Evolutionary conservation across 2,113 vertebrate genomes (phyloP).

Genomic region (Pavo muticus): DNA sequence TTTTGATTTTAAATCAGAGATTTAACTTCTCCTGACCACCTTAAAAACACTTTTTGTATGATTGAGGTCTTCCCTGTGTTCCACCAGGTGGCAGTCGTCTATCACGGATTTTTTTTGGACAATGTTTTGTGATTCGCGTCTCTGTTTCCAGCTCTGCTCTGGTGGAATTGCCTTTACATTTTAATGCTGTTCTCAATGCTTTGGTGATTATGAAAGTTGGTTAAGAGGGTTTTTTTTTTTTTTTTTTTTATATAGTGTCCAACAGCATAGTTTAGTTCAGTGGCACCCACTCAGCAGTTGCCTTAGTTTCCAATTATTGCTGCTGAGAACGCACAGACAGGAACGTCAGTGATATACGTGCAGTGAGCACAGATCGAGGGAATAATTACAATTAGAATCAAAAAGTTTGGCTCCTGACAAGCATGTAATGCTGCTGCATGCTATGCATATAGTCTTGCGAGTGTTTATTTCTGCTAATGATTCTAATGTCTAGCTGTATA

Average conservation of each 20-base stretch:
- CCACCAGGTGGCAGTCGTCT: slow-evolving; percentile 73
- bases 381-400: background rate
- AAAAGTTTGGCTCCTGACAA: background rate
- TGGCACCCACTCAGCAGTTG: background rate
- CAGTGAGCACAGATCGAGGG: fast-evolving
- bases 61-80: background rate
- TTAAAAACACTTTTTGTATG: slow-evolving; percentile 22
- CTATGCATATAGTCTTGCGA: fast-evolving
- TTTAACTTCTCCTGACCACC: slow-evolving; percentile 46
- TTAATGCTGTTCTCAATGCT: background rate
- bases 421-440: fast-evolving
- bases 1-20: background rate
- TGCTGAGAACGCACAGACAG: background rate
- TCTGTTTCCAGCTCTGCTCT: background rate
- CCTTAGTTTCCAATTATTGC: background rate
- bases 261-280: background rate
- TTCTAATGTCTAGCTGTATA: fast-evolving
- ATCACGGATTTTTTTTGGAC: background rate
- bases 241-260: background rate
- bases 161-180: background rate
- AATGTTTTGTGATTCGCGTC: background rate
- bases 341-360: fast-evolving
- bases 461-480: background rate
- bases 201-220: background rate
- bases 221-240: background rate